These are phyloP conservation scores for Erinaceus europaeus DNA, from an alignment of 2,113 vertebrate species.

Conservation along the genomic window DNA sequence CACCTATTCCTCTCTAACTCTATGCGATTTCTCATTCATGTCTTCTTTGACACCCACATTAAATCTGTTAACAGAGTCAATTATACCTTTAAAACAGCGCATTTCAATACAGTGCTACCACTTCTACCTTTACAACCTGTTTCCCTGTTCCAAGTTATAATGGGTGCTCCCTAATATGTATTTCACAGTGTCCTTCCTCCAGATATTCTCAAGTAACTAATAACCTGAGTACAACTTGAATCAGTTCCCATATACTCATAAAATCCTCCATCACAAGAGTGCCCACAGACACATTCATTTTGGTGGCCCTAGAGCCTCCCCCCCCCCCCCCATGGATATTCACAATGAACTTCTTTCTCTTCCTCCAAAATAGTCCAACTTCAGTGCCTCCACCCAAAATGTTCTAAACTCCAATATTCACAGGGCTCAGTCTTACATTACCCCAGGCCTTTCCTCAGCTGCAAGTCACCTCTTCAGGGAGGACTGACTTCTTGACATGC, in stretches of 20 bases:
- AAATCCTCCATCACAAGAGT: neutral
- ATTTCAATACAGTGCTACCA: accelerated
- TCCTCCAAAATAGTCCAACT: neutral
- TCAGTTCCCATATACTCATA: neutral
- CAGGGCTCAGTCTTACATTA: accelerated
- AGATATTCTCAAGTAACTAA: too few species aligned
- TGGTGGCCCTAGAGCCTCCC: neutral
- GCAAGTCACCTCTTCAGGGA: neutral
- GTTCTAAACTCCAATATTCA: neutral
- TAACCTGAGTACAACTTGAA: neutral
- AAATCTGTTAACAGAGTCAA: neutral
- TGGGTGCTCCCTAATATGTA: too few species aligned
- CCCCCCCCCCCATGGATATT: too few species aligned
- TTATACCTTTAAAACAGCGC: neutral
- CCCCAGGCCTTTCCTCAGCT: neutral
- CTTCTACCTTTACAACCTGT: neutral
- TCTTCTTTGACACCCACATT: neutral
- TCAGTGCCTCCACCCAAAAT: neutral
- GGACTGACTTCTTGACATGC: neutral
- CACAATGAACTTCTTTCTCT: too few species aligned
- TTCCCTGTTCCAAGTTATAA: neutral
- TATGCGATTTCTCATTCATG: too few species aligned
- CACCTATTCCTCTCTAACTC: neutral
- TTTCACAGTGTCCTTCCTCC: too few species aligned
- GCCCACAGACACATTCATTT: neutral